These are phyloP conservation scores for Cephalopterus ornatus DNA, from an alignment of 2,113 vertebrate genomes.

Conservation along the genomic window DNA sequence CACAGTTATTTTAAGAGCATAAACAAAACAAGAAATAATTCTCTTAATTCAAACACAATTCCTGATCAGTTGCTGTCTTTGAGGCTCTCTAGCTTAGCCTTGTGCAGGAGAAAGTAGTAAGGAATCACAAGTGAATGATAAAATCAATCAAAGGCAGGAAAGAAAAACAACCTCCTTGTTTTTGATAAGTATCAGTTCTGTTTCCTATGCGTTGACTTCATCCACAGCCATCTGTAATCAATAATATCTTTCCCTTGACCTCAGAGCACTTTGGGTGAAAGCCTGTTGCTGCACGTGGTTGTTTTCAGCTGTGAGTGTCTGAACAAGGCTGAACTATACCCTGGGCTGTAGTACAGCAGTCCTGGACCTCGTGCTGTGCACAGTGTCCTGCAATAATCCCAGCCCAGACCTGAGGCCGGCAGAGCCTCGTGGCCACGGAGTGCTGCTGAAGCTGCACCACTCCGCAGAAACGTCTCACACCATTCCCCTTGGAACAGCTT, in stretches of 20 bases:
- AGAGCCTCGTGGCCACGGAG: rapidly evolving
- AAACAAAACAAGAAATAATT: neutral
- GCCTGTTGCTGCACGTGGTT: neutral
- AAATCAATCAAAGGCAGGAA: conserved; percentile 27
- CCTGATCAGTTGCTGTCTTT: neutral
- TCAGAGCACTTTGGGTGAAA: neutral
- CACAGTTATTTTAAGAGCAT: neutral
- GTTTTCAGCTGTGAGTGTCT: neutral
- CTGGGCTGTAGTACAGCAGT: neutral
- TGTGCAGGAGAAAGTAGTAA: neutral
- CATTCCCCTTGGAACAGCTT: neutral
- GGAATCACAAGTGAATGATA: conserved; percentile 10
- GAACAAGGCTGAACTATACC: neutral
- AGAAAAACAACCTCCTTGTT: neutral
- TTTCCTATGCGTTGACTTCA: neutral
- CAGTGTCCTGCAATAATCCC: neutral
- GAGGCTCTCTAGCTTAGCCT: neutral
- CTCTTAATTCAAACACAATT: neutral
- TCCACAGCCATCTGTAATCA: neutral
- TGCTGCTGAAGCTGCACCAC: neutral
- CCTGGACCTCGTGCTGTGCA: neutral
- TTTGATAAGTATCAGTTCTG: neutral
- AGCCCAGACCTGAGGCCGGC: neutral
- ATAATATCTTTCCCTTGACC: neutral
- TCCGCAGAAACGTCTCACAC: neutral